Conservation (phyloP, 1,140 invertebrate species). For the Harlomillsia oculata region DNA sequence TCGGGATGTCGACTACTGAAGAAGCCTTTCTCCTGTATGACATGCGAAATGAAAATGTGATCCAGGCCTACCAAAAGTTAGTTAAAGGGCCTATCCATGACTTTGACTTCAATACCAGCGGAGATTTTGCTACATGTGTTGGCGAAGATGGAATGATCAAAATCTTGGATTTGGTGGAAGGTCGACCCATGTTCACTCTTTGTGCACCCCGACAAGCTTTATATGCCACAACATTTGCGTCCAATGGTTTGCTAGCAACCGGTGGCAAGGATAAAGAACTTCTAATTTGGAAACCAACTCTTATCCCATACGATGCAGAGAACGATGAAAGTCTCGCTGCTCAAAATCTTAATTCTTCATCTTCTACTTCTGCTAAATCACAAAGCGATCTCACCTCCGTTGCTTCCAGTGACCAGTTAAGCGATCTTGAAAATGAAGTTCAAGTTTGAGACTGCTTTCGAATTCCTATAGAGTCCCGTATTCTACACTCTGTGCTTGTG, state of each 20-base stretch:
- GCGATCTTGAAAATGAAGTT: too few relatives aligned
- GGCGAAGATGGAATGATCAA: constrained; percentile 27
- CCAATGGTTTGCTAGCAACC: constrained; percentile 23
- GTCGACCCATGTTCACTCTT: constrained; percentile 28
- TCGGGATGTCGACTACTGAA: constrained; percentile 19
- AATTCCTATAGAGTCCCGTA: too few relatives aligned
- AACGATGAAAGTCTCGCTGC: constrained; percentile 37
- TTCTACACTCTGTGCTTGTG: too few relatives aligned
- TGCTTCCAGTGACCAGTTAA: too few relatives aligned
- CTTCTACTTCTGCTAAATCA: too few relatives aligned
- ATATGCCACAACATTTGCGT: constrained; percentile 8
- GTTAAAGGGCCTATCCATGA: constrained; percentile 7
- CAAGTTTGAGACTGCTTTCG: too few relatives aligned
- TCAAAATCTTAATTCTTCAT: too few relatives aligned
- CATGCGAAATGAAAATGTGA: constrained; percentile 5
- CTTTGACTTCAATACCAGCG: constrained; percentile 27
- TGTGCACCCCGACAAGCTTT: constrained; percentile 20
- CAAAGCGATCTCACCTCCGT: too few relatives aligned
- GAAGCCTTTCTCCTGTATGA: constrained; percentile 23
- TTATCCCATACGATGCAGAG: constrained; percentile 4
- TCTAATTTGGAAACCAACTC: constrained; percentile 11
- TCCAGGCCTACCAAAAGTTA: constrained; percentile 26
- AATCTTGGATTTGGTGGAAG: constrained; percentile 33
- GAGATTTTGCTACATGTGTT: constrained; percentile 29
- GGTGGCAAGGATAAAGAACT: constrained; percentile 36